These are phyloP conservation scores for Cryptocephalus moraei DNA, from an alignment of 2,888 invertebrate species.

Conservation along the genomic window DNA sequence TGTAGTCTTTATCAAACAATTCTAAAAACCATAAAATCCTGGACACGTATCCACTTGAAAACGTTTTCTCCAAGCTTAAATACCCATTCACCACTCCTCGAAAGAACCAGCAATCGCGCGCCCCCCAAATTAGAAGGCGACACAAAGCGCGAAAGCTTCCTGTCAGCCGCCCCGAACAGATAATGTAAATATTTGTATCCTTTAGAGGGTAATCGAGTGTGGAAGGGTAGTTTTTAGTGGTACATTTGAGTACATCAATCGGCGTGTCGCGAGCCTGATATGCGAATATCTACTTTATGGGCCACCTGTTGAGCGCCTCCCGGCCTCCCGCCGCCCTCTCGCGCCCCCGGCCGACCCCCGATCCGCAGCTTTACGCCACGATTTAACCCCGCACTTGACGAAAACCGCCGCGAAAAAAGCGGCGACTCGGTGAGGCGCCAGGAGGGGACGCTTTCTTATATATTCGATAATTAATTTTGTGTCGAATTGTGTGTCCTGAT, in stretches of 20 bases:
- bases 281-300: constrained; percentile 45
- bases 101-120: too few relatives aligned
- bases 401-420: constrained; percentile 13
- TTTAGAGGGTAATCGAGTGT: constrained; percentile 25
- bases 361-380: constrained; percentile 9
- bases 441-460: too few relatives aligned
- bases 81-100: too few relatives aligned
- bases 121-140: too few relatives aligned
- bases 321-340: background rate
- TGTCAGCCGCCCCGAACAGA: constrained; percentile 5
- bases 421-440: background rate
- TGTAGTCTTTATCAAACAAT: too few relatives aligned
- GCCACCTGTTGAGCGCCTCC: constrained; percentile 38
- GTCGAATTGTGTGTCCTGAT: too few relatives aligned
- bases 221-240: constrained; percentile 27
- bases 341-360: constrained; percentile 7
- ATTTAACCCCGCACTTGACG: constrained; percentile 14
- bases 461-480: too few relatives aligned
- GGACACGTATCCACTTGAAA: too few relatives aligned
- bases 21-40: too few relatives aligned
- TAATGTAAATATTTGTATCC: constrained; percentile 26
- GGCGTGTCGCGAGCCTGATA: constrained; percentile 37
- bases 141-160: too few relatives aligned
- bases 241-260: constrained; percentile 34
- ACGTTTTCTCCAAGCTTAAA: too few relatives aligned